Evolutionary conservation across 2,888 invertebrate genomes (phyloP), one percentile per base, ranked within the genome.

Genomic region (Eledona agricola): DNA sequence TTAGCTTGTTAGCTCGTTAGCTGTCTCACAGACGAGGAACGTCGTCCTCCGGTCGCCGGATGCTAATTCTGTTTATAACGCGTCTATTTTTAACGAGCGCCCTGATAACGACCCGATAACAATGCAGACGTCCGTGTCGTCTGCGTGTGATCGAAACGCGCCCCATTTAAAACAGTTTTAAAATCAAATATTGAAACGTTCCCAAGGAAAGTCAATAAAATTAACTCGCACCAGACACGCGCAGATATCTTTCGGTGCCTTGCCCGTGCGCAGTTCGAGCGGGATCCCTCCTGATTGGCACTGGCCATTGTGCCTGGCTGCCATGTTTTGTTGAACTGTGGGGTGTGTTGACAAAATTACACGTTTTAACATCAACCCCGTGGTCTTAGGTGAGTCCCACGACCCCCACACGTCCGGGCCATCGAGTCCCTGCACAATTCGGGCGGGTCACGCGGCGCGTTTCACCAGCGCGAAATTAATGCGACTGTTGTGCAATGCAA

Each of bases 241-340:
- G 50, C 50, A 32, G 40, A 32, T 2, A 35, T 13, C 29, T 28
- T 22, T 25, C 5, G 5, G n/a, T 16, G 10, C 15, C 28, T 59
- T 64, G 65, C 63, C 63, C 66, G 62, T 55, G 65, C 65, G 66
- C 66, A 62, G 58, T 66, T 71, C 67, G 58, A 69, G 71, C 71
- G 70, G 70, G 70, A 67, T 64, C 57, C 56, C 58, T 63, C 65
- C 64, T 70, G 69, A 72, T 72, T 72, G 72, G 71, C 70, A 70
- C 67, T 70, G 71, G 72, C 71, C 72, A 62, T 66, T 67, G 71
- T 66, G 73, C 72, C 72, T 69, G 67, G 72, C 83, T 85, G 87
- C 87, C 88, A 88, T 88, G 87, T 87, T 87, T 85, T 85, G 83
- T 82, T 84, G 82, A 81, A 57, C 81, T 83, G 83, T 83, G 85